These are phyloP conservation scores for Megaustenia siamemsis DNA, from an alignment of 2,888 invertebrate genomes.

Conservation along the genomic window DNA sequence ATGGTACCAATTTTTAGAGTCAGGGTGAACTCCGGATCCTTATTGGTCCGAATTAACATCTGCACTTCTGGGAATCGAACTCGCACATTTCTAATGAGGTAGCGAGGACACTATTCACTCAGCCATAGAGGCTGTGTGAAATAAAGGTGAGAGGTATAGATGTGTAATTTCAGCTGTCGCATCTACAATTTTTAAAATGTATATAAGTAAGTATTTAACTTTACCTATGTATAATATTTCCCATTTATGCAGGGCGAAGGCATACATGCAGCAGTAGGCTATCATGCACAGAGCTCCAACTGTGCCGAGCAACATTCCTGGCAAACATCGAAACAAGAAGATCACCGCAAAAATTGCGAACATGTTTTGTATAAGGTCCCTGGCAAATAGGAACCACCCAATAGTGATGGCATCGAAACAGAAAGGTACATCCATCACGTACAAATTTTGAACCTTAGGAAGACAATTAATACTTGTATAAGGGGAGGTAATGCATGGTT, in stretches of 20 bases:
- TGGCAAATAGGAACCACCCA: slow-evolving; percentile 42
- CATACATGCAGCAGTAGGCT: slow-evolving; percentile 17
- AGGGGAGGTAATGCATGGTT: too few relatives aligned
- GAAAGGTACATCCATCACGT: slow-evolving; percentile 56
- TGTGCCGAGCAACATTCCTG: slow-evolving; percentile 32
- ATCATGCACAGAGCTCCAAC: slow-evolving; percentile 17
- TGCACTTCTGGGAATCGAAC: too few relatives aligned
- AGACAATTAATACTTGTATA: too few relatives aligned
- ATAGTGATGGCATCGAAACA: slow-evolving; percentile 58
- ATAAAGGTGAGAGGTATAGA: too few relatives aligned
- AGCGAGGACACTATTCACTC: too few relatives aligned
- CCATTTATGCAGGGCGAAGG: slow-evolving; percentile 15
- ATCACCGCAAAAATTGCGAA: background rate
- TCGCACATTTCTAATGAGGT: too few relatives aligned
- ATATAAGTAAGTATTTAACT: background rate
- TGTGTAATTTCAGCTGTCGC: background rate
- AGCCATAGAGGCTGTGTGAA: too few relatives aligned
- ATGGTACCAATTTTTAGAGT: too few relatives aligned
- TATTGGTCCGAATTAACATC: too few relatives aligned
- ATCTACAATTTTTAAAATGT: background rate
- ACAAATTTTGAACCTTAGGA: slow-evolving; percentile 23
- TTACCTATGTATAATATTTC: slow-evolving; percentile 40
- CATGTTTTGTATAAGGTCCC: background rate
- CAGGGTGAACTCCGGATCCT: too few relatives aligned
- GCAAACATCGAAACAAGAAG: slow-evolving; percentile 15